Conservation (phyloP, 2,888 invertebrate species). For the Heliconius sara region DNA sequence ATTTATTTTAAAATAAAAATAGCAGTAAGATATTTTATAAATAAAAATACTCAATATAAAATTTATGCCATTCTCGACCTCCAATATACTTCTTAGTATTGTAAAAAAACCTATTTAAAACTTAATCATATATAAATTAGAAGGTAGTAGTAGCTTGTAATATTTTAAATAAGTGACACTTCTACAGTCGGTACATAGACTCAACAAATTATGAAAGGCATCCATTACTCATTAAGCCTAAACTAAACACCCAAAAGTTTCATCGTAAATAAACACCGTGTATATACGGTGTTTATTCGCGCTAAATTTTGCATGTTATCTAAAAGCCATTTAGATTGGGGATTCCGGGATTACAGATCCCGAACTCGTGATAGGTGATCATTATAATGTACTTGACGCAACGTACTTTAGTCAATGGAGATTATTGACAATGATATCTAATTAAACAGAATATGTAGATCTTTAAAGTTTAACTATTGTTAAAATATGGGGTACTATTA, state of each 20-base stretch:
- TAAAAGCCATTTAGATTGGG: constrained; percentile 45
- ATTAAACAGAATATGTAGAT: not conserved
- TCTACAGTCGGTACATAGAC: not conserved
- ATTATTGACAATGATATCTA: not conserved
- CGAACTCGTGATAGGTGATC: constrained; percentile 38
- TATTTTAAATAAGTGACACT: not conserved
- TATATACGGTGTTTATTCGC: constrained; percentile 26
- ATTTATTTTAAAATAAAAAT: no score
- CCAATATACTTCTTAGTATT: no score
- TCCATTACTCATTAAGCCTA: constrained; percentile 14
- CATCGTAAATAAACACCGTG: constrained; percentile 30
- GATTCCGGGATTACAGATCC: constrained; percentile 47
- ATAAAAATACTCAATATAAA: no score
- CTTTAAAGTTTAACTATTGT: no score
- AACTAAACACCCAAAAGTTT: constrained; percentile 23
- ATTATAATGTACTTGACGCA: constrained; percentile 33
- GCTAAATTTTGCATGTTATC: constrained; percentile 41
- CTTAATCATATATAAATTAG: no score
- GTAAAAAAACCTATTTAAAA: no score
- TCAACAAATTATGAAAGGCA: constrained; percentile 5
- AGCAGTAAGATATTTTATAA: no score
- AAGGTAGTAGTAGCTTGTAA: no score
- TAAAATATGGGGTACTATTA: no score
- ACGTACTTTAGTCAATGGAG: not conserved
- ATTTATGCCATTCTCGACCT: no score